Percentiles rank a stretch among this genome's conserved stretches.
These are phyloP conservation scores for Gymnosoma rotundatum DNA, from an alignment of 2,888 invertebrate species.

Conservation along the genomic window DNA sequence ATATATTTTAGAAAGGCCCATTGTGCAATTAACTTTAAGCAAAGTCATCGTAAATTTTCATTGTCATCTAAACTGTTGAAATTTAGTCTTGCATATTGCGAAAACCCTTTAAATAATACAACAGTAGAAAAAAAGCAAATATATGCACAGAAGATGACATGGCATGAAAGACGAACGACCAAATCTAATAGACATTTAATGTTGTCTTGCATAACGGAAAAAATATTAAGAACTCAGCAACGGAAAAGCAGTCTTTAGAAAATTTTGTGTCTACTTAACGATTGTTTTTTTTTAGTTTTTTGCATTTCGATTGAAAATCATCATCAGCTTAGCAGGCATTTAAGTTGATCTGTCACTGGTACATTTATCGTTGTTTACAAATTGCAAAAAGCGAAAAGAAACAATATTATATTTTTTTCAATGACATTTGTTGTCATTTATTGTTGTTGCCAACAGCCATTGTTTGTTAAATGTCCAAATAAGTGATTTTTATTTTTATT, in stretches of 20 bases:
- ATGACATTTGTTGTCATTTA: conserved; percentile 49
- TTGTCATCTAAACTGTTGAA: no score
- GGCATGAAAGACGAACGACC: conserved; percentile 44
- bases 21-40: no score
- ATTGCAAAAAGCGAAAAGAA: conserved; percentile 1
- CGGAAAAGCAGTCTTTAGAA: neutral
- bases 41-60: no score
- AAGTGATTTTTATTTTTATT: conserved; percentile 20
- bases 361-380: conserved; percentile 51
- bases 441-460: conserved; percentile 30
- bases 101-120: neutral
- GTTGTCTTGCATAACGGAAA: conserved; percentile 41
- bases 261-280: conserved; percentile 18
- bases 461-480: conserved; percentile 45
- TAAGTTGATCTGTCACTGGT: conserved; percentile 58
- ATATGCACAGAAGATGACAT: conserved; percentile 45
- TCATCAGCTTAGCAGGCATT: conserved; percentile 61
- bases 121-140: conserved; percentile 14
- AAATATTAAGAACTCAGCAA: no score
- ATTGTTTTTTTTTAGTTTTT: conserved; percentile 10
- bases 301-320: conserved; percentile 48
- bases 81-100: no score
- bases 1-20: no score
- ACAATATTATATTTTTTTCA: conserved; percentile 43
- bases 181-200: conserved; percentile 23